Evolutionary conservation across 2,113 vertebrate species (phyloP), one percentile per base, ranked within the genome.

Genomic region (Dasyprocta punctata): DNA sequence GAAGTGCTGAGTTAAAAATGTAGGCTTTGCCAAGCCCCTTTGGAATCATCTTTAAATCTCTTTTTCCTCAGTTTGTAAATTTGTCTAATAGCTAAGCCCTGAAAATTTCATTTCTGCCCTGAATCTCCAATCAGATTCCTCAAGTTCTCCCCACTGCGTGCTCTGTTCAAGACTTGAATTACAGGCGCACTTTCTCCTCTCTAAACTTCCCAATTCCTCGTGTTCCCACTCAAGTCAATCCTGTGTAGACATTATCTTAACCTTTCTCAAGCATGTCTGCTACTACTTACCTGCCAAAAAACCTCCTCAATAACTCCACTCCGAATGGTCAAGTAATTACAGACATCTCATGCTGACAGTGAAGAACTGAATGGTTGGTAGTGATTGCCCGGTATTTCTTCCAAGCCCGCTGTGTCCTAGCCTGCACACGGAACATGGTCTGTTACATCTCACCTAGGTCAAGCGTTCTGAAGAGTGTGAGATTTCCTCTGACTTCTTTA

Each of bases 341-440:
- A 65, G 3, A 58, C 7, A n/a, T 38, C 2, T 80, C 28, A 61
- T 22, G 0, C 22, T 87, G 38, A 83, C 36, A n/a, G 24, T 49
- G 26, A 30, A 63, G 84, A 36, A 26, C 4, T 6, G 17, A 75
- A 4, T 52, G 61, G 2, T 13, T 33, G 41, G 63, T 87, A 2
- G 22, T 58, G 54, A 5, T 38, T 75, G 54, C 71, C 24, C 24
- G 61, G 47, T 26, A n/a, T 85, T 81, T 47, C 41, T 71, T 84
- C 28, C 26, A 17, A 75, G 12, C 30, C 33, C 22, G 2, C 5
- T 60, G 2, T 58, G 52, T 47, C 33, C 20, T 17, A 17, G 16
- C 7, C 56, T 49, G 0, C 65, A 47, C 1, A 1, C 36, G 12
- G n/a, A 80, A 33, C 16, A 33, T 33, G n/a, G 0, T 7, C 28